Conservation (phyloP, 2,888 invertebrate genomes). For the Troides oblongomaculatus region DNA sequence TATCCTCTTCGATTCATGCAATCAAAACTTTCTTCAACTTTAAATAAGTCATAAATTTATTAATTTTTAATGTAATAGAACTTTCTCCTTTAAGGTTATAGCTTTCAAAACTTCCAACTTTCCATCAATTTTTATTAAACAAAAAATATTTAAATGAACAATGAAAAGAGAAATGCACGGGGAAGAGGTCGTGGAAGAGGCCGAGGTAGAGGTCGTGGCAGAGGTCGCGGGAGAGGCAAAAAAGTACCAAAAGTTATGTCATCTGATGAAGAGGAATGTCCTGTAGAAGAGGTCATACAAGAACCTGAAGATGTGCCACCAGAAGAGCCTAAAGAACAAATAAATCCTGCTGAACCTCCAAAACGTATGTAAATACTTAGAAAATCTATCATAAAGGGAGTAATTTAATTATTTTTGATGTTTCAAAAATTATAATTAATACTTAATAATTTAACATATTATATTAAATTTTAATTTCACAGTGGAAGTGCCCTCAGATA, state of each 20-base stretch:
- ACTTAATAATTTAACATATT: background rate
- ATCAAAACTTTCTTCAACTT: background rate
- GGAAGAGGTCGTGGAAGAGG: conserved; percentile 89
- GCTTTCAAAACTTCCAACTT: conserved; percentile 14
- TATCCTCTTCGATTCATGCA: background rate
- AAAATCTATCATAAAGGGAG: no score
- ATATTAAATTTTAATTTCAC: conserved; percentile 29
- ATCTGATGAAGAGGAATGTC: conserved; percentile 80
- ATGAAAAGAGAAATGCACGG: conserved; percentile 82
- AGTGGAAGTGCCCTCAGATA: conserved; percentile 95
- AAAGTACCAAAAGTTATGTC: conserved; percentile 86
- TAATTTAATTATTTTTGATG: no score
- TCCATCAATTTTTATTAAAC: conserved; percentile 4
- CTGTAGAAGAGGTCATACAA: conserved; percentile 73
- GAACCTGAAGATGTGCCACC: conserved; percentile 72
- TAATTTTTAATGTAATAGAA: background rate
- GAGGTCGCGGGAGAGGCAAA: conserved; percentile 85
- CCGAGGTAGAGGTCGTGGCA: conserved; percentile 86
- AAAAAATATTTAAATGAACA: conserved; percentile 56
- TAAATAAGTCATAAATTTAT: background rate
- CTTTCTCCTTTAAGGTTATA: conserved; percentile 16
- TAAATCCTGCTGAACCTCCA: conserved; percentile 66
- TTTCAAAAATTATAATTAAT: no score
- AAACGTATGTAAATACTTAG: conserved; percentile 64
- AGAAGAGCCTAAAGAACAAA: conserved; percentile 71